phyloP scores from a whole-genome alignment of 2,797 vertebrate genomes.

The Ambastaia sidthimunki region DNA sequence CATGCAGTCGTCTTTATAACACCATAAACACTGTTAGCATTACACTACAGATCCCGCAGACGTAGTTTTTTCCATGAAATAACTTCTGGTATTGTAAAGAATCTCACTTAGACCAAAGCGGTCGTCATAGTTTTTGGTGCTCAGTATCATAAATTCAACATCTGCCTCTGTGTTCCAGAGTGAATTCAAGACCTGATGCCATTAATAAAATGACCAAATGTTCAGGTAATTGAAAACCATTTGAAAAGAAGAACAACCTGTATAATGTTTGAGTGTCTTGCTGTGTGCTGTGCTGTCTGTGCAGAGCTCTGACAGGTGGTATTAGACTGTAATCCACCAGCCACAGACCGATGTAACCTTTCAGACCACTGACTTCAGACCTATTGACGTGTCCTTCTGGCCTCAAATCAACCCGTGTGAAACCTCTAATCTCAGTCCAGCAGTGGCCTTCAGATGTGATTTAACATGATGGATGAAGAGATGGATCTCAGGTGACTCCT shows the following conservation, averaged over 20 bases:
- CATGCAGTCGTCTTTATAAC: no score
- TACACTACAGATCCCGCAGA: no score
- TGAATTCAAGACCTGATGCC: neutral
- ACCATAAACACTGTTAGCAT: no score
- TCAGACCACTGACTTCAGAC: conserved; percentile 42
- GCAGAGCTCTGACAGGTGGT: conserved; percentile 42
- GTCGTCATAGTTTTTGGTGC: no score
- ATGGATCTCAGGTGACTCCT: neutral
- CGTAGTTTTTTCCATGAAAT: no score
- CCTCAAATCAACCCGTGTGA: conserved; percentile 38
- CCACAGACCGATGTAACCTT: conserved; percentile 41
- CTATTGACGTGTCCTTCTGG: conserved; percentile 34
- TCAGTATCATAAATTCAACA: conserved; percentile 14
- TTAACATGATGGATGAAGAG: neutral
- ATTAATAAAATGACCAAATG: conserved; percentile 7
- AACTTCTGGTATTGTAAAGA: no score
- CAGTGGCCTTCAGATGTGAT: conserved; percentile 4
- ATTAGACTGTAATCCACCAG: conserved; percentile 58
- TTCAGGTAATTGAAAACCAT: neutral
- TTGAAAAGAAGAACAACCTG: neutral
- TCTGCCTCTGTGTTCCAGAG: neutral
- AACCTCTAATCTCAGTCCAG: conserved; percentile 14
- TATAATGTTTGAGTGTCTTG: conserved; percentile 20
- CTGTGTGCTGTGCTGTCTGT: conserved; percentile 32
- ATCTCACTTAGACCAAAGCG: no score